phyloP scores from a whole-genome alignment of 2,797 vertebrate species.

The Acipenser oxyrinchus region DNA sequence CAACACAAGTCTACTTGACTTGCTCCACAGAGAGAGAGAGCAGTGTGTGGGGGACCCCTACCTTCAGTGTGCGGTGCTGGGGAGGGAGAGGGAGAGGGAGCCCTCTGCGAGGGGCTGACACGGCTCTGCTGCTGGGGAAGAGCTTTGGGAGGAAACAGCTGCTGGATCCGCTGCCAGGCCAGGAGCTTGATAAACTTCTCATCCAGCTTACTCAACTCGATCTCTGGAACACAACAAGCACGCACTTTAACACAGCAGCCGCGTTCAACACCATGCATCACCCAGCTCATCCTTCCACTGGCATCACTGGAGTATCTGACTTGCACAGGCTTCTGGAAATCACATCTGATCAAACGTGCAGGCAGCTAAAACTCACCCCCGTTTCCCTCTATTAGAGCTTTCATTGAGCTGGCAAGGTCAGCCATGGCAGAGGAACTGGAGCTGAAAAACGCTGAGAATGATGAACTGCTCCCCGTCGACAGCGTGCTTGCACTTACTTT shows the following conservation, averaged over 20 bases:
- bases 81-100: conserved; percentile 40
- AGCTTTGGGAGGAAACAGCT: conserved; percentile 84
- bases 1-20: too few species aligned
- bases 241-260: neutral
- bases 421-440: conserved; percentile 64
- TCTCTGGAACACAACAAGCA: conserved; percentile 62
- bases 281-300: neutral
- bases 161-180: conserved; percentile 96
- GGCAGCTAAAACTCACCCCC: conserved; percentile 60
- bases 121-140: conserved; percentile 47
- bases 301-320: neutral
- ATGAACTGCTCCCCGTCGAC: conserved; percentile 61
- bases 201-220: conserved; percentile 87
- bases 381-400: conserved; percentile 64
- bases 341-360: neutral
- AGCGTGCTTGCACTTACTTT: conserved; percentile 66
- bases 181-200: conserved; percentile 87
- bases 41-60: conserved; percentile 36
- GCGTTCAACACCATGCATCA: neutral
- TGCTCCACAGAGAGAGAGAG: conserved; percentile 14
- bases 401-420: conserved; percentile 72
- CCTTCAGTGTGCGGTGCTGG: conserved; percentile 57
- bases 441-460: conserved; percentile 57
- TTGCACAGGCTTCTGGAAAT: neutral
- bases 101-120: conserved; percentile 45